These are phyloP conservation scores for Argyresthia albistria DNA, from an alignment of 2,888 invertebrate genomes.

Conservation along the genomic window DNA sequence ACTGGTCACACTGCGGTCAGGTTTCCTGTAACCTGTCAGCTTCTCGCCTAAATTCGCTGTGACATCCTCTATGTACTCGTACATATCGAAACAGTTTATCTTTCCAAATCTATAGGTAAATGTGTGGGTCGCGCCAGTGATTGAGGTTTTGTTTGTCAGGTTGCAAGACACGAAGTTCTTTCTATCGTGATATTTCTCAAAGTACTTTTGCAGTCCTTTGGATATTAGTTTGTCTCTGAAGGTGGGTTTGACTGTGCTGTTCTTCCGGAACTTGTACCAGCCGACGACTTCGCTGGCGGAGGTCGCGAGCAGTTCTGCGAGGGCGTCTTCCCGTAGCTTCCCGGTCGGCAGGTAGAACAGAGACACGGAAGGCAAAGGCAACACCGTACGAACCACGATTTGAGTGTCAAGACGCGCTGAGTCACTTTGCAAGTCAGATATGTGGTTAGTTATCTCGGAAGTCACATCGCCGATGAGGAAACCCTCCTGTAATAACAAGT, in stretches of 20 bases:
- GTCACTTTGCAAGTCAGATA: conserved; percentile 78
- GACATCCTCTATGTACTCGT: conserved; percentile 64
- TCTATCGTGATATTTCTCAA: conserved; percentile 61
- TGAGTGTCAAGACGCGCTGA: conserved; percentile 73
- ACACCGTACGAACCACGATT: conserved; percentile 73
- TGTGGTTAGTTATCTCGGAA: conserved; percentile 75
- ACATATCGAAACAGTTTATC: conserved; percentile 66
- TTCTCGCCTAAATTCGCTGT: conserved; percentile 70
- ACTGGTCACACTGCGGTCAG: conserved; percentile 36
- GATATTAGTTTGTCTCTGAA: conserved; percentile 76
- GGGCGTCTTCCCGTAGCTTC: conserved; percentile 65
- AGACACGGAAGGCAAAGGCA: conserved; percentile 72
- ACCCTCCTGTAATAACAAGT: conserved; percentile 56
- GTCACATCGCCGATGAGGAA: conserved; percentile 77
- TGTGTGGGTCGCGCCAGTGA: conserved; percentile 71
- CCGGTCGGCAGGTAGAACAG: conserved; percentile 74
- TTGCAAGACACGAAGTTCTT: conserved; percentile 76
- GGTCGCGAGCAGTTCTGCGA: conserved; percentile 63
- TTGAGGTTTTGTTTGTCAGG: conserved; percentile 65
- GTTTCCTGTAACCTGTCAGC: conserved; percentile 56
- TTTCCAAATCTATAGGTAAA: conserved; percentile 76
- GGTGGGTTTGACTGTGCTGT: conserved; percentile 67
- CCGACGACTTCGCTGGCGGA: conserved; percentile 74
- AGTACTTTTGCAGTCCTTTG: conserved; percentile 72
- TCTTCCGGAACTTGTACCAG: conserved; percentile 77